Evolutionary conservation across 2,113 vertebrate genomes (phyloP).

Genomic region (Cheirogaleus medius): DNA sequence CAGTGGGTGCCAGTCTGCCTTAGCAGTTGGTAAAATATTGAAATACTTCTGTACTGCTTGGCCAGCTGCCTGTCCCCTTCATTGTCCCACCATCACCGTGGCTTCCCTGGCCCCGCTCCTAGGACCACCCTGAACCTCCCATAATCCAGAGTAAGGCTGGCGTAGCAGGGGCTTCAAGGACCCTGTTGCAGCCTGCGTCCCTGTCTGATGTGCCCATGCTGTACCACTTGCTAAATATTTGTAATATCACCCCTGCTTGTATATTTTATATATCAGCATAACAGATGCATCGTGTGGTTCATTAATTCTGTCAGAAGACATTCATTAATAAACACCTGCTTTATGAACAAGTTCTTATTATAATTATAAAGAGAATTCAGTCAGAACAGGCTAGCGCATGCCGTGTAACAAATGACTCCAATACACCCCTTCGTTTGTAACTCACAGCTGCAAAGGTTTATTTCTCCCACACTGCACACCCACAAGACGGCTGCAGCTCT

Average conservation of each 20-base stretch:
- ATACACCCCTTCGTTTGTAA: no score
- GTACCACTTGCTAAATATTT: neutral
- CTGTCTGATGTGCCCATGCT: neutral
- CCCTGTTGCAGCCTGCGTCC: neutral
- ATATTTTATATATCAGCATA: neutral
- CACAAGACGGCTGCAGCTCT: no score
- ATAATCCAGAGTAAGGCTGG: neutral
- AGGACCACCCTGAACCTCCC: neutral
- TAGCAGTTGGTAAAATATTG: neutral
- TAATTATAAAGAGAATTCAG: neutral
- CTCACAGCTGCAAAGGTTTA: neutral
- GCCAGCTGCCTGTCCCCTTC: no score
- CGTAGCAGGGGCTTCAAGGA: no score
- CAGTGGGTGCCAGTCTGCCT: neutral
- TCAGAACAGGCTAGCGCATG: neutral
- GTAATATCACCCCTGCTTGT: neutral
- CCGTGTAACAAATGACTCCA: no score
- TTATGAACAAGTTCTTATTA: neutral
- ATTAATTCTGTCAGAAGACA: neutral
- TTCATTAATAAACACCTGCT: neutral
- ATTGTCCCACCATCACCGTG: neutral
- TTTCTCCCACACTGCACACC: neutral
- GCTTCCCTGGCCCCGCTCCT: neutral
- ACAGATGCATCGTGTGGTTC: neutral
- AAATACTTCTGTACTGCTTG: neutral